These are phyloP conservation scores for Hipparchia semele DNA, from an alignment of 2,888 invertebrate species.

Conservation along the genomic window DNA sequence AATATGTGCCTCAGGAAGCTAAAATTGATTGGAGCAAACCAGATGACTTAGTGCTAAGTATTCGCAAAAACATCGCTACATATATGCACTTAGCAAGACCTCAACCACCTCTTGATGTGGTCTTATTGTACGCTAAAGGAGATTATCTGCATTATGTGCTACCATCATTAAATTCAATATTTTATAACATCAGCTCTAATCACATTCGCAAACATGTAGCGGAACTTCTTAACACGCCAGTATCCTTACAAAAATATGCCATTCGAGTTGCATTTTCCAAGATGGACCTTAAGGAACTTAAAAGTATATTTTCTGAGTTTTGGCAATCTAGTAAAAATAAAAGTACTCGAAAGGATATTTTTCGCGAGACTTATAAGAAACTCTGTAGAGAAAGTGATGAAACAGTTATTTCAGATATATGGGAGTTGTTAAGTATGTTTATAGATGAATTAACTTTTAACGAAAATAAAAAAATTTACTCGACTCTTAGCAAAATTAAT, in stretches of 20 bases:
- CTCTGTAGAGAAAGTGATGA: constrained; percentile 55
- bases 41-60: constrained; percentile 51
- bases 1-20: constrained; percentile 53
- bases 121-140: constrained; percentile 62
- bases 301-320: constrained; percentile 50
- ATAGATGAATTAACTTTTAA: constrained; percentile 57
- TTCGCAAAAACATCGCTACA: constrained; percentile 60
- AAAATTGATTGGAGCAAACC: constrained; percentile 60
- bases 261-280: constrained; percentile 57
- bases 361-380: constrained; percentile 54
- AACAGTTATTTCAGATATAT: constrained; percentile 47
- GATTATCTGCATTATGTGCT: constrained; percentile 65
- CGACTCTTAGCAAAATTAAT: constrained; percentile 46
- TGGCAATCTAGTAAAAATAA: constrained; percentile 63
- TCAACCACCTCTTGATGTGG: constrained; percentile 49
- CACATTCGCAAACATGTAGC: constrained; percentile 49
- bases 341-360: constrained; percentile 58
- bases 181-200: constrained; percentile 53
- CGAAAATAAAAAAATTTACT: constrained; percentile 61
- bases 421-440: constrained; percentile 56
- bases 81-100: constrained; percentile 61
- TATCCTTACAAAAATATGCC: constrained; percentile 66
- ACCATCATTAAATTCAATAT: constrained; percentile 59
- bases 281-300: constrained; percentile 50
- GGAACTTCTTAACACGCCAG: constrained; percentile 55